A percentile compares a stretch with the other conserved stretches of the same genome.
Conservation (phyloP, 2,888 invertebrate genomes). For the Cryptocheilus praepositus region DNA sequence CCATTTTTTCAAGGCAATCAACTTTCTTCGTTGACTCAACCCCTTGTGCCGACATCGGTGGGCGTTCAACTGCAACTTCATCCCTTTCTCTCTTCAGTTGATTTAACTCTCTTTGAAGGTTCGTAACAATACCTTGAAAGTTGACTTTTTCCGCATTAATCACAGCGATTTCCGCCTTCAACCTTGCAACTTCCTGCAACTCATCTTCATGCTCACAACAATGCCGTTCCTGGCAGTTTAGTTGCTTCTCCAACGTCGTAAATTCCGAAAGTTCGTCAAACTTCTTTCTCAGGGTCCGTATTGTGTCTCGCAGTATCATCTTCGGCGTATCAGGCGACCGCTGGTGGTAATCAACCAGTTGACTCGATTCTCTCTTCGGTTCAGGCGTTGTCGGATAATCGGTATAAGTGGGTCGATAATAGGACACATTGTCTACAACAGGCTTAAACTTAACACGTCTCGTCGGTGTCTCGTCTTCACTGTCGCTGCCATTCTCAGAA, state of each 20-base stretch:
- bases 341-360: background rate
- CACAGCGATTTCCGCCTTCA: constrained; percentile 20
- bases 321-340: constrained; percentile 67
- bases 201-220: constrained; percentile 8
- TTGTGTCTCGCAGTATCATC: constrained; percentile 68
- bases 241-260: constrained; percentile 79
- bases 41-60: no score
- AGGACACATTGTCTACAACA: constrained; percentile 28
- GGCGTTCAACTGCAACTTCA: no score
- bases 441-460: background rate
- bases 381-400: constrained; percentile 63
- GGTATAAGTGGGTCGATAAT: constrained; percentile 10
- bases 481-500: constrained; percentile 24
- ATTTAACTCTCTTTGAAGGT: background rate
- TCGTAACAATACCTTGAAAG: background rate
- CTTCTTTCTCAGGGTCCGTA: constrained; percentile 76
- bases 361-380: constrained; percentile 27
- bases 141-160: background rate
- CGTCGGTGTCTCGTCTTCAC: constrained; percentile 21
- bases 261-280: constrained; percentile 78
- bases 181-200: constrained; percentile 4
- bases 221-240: constrained; percentile 45
- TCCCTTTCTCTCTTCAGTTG: background rate
- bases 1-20: no score
- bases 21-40: no score